Conservation (phyloP, 2,888 invertebrate species). For the Hylaea fasciaria region DNA sequence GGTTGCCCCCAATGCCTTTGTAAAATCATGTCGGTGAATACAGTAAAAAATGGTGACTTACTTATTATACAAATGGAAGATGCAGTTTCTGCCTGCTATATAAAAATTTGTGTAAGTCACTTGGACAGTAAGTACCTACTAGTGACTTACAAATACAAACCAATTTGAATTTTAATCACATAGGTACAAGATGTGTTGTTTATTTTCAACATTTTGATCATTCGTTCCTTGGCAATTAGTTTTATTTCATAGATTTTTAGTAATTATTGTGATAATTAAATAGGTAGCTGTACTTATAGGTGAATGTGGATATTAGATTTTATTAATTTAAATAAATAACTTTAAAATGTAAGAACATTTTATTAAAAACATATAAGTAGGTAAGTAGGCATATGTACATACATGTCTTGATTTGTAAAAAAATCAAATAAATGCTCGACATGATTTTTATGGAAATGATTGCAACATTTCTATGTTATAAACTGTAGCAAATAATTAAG, state of each 20-base stretch:
- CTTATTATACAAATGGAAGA: no score
- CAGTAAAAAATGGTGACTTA: no score
- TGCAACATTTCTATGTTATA: constrained; percentile 6
- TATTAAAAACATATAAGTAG: constrained; percentile 14
- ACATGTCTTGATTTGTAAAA: constrained; percentile 11
- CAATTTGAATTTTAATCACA: constrained; percentile 23
- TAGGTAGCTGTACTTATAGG: constrained; percentile 41
- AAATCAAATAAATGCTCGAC: constrained; percentile 16
- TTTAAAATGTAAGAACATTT: constrained; percentile 8
- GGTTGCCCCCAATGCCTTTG: no score
- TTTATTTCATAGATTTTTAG: constrained; percentile 41
- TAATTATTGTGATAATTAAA: constrained; percentile 62
- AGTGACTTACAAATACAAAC: no score
- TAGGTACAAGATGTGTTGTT: constrained; percentile 37
- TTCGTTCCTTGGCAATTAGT: constrained; percentile 50
- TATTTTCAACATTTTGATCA: constrained; percentile 41
- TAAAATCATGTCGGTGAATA: no score
- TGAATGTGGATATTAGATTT: constrained; percentile 48
- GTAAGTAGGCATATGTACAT: no score
- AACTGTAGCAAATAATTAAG: background rate
- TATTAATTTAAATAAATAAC: constrained; percentile 53
- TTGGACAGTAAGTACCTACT: no score
- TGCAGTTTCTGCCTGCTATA: no score
- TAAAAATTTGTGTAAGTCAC: no score
- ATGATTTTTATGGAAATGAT: constrained; percentile 8